phyloP scores from a whole-genome alignment of 64 coral and sea anemone species.

The Montipora efflorescens region DNA sequence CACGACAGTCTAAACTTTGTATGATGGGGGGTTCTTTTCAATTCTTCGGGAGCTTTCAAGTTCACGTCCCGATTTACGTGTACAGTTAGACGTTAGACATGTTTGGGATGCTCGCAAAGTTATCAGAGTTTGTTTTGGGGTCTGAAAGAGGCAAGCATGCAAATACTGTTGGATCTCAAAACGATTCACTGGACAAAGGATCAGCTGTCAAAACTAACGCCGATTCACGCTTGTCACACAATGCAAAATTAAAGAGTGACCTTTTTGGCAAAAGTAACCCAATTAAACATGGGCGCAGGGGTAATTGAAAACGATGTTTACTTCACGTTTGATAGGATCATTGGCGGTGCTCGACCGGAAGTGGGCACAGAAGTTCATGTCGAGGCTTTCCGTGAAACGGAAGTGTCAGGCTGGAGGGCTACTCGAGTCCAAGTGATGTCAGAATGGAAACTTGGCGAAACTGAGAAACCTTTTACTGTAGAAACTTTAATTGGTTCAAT shows the following conservation, averaged over 20 bases:
- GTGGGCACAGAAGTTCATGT: constrained; percentile 82
- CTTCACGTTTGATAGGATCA: constrained; percentile 86
- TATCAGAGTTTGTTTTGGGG: constrained; percentile 85
- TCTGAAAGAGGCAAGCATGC: neutral
- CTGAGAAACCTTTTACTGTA: constrained; percentile 12
- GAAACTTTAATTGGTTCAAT: constrained; percentile 87
- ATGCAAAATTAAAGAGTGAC: constrained; percentile 39
- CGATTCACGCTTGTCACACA: neutral
- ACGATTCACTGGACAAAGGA: neutral
- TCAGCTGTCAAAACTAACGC: neutral
- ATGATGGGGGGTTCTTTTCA: constrained; percentile 19
- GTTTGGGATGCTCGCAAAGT: constrained; percentile 75
- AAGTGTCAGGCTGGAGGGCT: constrained; percentile 80
- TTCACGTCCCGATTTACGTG: neutral
- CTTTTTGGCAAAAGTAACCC: constrained; percentile 87
- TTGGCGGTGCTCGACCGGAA: constrained; percentile 78
- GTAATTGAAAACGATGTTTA: constrained; percentile 92
- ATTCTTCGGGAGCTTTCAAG: no score
- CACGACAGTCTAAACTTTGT: neutral
- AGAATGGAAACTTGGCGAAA: constrained; percentile 80
- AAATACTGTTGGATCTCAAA: neutral
- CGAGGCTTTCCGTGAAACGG: constrained; percentile 49
- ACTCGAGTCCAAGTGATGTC: constrained; percentile 52
- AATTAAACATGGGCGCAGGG: constrained; percentile 89
- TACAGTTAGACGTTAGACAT: neutral